Evolutionary conservation across 1,140 invertebrate genomes (phyloP).

Genomic region (Lepidurus arcticus): DNA sequence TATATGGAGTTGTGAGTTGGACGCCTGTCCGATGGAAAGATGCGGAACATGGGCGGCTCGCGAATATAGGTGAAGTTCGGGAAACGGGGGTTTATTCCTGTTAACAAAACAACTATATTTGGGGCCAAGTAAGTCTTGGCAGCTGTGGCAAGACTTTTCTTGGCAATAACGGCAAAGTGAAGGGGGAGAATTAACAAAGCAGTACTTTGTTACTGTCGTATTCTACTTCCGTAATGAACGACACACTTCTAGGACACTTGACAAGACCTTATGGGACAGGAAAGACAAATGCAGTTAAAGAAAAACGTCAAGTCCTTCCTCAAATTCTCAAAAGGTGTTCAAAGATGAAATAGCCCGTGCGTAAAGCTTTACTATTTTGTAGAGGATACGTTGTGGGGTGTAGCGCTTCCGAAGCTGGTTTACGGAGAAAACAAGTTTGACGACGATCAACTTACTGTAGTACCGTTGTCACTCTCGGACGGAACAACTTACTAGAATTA

Average conservation of each 20-base stretch:
- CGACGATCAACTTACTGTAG: background rate
- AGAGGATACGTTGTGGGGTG: background rate
- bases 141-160: background rate
- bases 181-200: background rate
- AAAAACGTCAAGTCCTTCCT: background rate
- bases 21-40: background rate
- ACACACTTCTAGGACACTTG: background rate
- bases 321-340: background rate
- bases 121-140: no score
- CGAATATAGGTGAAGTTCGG: constrained; percentile 12
- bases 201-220: background rate
- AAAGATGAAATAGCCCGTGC: background rate
- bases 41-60: background rate
- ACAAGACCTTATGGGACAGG: background rate
- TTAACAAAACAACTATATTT: background rate
- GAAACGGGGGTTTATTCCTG: constrained; percentile 10
- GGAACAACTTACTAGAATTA: no score
- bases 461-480: background rate
- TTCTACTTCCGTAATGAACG: background rate
- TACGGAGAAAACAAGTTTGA: background rate
- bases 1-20: background rate
- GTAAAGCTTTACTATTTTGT: background rate
- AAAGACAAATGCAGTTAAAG: background rate
- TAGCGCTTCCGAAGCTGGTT: background rate
- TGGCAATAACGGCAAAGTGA: background rate